Evolutionary conservation across 2,113 vertebrate genomes (phyloP).

Genomic region (Gymnocephalus cernua): DNA sequence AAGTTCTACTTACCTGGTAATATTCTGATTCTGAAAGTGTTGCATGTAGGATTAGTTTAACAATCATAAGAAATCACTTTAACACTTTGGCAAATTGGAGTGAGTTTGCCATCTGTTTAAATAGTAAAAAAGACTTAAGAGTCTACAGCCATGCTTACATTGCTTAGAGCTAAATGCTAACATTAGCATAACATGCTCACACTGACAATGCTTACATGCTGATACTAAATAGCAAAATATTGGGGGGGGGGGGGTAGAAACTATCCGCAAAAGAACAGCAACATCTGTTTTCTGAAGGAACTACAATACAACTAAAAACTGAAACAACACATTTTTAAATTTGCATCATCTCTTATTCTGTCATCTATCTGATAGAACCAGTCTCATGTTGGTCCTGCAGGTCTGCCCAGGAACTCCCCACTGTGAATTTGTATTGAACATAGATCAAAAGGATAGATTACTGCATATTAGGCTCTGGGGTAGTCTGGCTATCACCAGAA

Average conservation of each 20-base stretch:
- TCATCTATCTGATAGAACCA: background rate
- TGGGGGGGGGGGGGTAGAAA: background rate
- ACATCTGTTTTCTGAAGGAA: background rate
- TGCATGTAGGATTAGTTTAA: background rate
- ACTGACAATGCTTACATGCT: background rate
- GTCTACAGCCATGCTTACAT: background rate
- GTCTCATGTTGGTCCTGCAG: conserved; percentile 1
- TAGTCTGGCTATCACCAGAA: too few relatives aligned
- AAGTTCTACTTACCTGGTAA: too few relatives aligned
- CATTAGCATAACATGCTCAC: background rate
- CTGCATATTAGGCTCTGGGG: background rate
- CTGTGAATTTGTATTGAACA: conserved; percentile 13
- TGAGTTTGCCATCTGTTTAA: background rate
- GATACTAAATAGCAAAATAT: background rate
- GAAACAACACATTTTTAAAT: background rate
- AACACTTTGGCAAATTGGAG: background rate
- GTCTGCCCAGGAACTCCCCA: background rate
- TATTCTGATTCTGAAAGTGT: too few relatives aligned
- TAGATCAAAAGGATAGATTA: conserved; percentile 21
- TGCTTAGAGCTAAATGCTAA: background rate
- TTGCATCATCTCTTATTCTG: background rate
- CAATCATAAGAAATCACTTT: background rate
- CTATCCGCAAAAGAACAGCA: background rate
- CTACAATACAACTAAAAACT: background rate
- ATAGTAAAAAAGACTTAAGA: background rate